Percentiles rank a stretch among this genome's conserved stretches.
phyloP scores from a whole-genome alignment of 92 coral and sea anemone genomes.

The Epizoanthus scotinus region DNA sequence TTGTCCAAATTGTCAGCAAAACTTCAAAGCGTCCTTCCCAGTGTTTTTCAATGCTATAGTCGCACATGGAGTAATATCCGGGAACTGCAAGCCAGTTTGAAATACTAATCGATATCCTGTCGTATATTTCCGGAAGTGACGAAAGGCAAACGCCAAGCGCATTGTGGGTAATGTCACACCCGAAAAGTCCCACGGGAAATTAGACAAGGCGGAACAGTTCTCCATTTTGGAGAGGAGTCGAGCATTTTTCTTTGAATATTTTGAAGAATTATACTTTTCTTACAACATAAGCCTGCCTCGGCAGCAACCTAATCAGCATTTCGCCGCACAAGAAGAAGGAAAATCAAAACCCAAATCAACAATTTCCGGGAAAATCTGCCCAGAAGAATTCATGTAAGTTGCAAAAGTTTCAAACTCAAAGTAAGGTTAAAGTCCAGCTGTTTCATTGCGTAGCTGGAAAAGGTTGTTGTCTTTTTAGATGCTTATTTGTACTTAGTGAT shows the following conservation, averaged over 20 bases:
- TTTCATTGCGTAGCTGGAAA: conserved; percentile 4
- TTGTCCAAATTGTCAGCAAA: conserved; percentile 6
- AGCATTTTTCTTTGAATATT: neutral
- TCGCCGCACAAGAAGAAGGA: conserved; percentile 95
- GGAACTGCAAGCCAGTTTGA: neutral
- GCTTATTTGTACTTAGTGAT: too few species aligned
- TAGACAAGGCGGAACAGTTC: conserved; percentile 5
- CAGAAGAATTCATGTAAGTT: conserved; percentile 84
- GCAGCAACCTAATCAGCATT: conserved; percentile 86
- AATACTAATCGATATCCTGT: conserved; percentile 5
- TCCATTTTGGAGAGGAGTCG: neutral
- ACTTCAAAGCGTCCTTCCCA: conserved; percentile 12
- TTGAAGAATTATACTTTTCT: conserved; percentile 25
- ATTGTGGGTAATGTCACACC: conserved; percentile 23
- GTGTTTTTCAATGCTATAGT: neutral
- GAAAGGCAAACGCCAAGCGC: neutral
- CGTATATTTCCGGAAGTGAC: neutral
- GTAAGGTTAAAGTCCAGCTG: neutral
- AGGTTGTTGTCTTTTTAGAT: neutral
- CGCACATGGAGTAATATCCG: conserved; percentile 32
- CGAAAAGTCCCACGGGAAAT: conserved; percentile 14
- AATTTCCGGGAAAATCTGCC: conserved; percentile 81
- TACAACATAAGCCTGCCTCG: conserved; percentile 74
- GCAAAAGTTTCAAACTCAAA: neutral
- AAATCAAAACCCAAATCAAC: conserved; percentile 82